A percentile compares a stretch with the other conserved stretches of the same genome.
These are phyloP conservation scores for Spatula clypeata DNA, from an alignment of 2,797 vertebrate species.

Conservation along the genomic window DNA sequence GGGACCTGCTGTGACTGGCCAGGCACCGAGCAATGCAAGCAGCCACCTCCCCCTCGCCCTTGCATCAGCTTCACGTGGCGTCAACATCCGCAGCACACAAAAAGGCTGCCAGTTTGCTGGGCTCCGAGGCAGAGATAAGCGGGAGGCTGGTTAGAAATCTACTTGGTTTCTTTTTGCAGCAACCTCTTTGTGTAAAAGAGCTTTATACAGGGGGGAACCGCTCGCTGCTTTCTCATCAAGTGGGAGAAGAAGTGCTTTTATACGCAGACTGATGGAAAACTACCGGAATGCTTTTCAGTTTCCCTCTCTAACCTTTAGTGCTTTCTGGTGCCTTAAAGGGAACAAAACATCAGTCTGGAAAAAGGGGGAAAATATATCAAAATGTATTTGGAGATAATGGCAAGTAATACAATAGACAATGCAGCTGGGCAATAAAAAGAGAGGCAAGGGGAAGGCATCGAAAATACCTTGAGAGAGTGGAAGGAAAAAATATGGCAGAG, in stretches of 20 bases:
- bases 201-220: constrained; percentile 53
- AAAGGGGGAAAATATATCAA: constrained; percentile 50
- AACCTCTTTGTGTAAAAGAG: constrained; percentile 57
- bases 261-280: constrained; percentile 71
- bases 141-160: constrained; percentile 35
- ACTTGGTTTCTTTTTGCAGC: constrained; percentile 61
- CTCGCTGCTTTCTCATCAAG: constrained; percentile 72
- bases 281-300: constrained; percentile 66
- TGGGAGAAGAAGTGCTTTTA: constrained; percentile 67
- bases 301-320: constrained; percentile 46
- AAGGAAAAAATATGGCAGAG: not conserved
- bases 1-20: not conserved
- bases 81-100: not conserved
- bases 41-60: not conserved
- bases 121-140: not conserved
- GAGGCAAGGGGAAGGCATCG: constrained; percentile 1
- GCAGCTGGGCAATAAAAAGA: constrained; percentile 23
- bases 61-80: not conserved
- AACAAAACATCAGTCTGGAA: constrained; percentile 34
- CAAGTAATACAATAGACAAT: constrained; percentile 28
- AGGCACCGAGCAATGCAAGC: fast-evolving
- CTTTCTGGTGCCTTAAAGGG: constrained; percentile 48
- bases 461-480: not conserved
- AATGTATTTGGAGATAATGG: constrained; percentile 63
- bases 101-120: not conserved